Evolutionary conservation across 2,113 vertebrate genomes (phyloP).

Genomic region (Tragulus kanchil): DNA sequence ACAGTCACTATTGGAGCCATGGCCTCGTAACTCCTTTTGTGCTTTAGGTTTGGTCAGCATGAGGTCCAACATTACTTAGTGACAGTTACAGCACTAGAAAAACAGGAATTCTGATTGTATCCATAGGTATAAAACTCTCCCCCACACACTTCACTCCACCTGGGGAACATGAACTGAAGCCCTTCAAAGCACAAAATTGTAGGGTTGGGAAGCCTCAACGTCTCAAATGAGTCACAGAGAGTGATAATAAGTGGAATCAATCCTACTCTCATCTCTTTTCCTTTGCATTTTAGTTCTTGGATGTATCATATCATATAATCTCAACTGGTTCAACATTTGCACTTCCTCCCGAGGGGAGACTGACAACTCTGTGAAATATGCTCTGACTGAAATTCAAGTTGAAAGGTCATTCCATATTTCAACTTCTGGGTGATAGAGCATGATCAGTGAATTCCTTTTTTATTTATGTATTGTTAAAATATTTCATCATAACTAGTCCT

Average conservation of each 20-base stretch:
- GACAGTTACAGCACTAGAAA: not conserved
- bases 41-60: not conserved
- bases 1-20: not conserved
- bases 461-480: not conserved
- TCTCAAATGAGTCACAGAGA: not conserved
- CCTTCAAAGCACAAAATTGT: not conserved
- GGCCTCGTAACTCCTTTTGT: not conserved
- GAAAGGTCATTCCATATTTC: not conserved
- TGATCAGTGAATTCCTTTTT: not conserved
- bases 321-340: not conserved
- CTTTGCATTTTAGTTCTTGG: not conserved
- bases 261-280: not conserved
- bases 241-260: not conserved
- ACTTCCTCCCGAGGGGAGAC: not conserved
- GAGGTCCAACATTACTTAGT: not conserved
- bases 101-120: not conserved
- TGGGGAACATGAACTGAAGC: not conserved
- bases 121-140: not conserved
- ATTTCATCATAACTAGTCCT: not conserved
- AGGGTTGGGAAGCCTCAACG: not conserved
- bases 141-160: rapidly evolving
- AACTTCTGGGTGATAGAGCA: not conserved
- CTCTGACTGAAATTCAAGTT: not conserved
- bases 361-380: not conserved
- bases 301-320: not conserved